These are phyloP conservation scores for Vidua chalybeata DNA, from an alignment of 2,113 vertebrate genomes.

Conservation along the genomic window DNA sequence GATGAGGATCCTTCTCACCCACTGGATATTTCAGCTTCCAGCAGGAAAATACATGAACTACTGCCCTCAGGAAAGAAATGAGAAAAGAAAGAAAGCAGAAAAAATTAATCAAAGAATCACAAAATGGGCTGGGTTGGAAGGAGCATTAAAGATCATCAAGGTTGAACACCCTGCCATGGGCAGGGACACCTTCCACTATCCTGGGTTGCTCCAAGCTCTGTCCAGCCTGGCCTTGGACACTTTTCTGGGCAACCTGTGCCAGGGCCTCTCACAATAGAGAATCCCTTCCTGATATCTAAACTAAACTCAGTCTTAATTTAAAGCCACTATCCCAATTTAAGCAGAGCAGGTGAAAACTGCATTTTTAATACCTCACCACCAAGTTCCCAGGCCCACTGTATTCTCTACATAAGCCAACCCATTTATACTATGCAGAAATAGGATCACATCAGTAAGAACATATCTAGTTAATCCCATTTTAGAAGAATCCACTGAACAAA, in stretches of 20 bases:
- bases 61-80: not conserved
- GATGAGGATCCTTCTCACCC: not conserved
- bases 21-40: not conserved
- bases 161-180: fast-evolving
- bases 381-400: not conserved
- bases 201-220: fast-evolving
- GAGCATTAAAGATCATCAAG: too few relatives aligned
- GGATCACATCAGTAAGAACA: not conserved
- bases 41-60: not conserved
- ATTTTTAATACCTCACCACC: not conserved
- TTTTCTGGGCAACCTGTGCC: fast-evolving
- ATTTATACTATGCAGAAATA: not conserved
- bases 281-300: not conserved
- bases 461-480: not conserved
- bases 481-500: not conserved
- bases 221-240: not conserved
- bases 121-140: not conserved
- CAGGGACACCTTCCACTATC: not conserved
- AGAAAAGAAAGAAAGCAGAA: not conserved
- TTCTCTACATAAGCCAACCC: not conserved
- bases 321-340: not conserved
- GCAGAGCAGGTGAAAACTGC: not conserved
- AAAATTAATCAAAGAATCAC: not conserved
- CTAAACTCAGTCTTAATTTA: not conserved
- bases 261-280: not conserved